Base-by-base conservation (phyloP, 2,113 vertebrate genomes). In the Origma solitaria region DNA sequence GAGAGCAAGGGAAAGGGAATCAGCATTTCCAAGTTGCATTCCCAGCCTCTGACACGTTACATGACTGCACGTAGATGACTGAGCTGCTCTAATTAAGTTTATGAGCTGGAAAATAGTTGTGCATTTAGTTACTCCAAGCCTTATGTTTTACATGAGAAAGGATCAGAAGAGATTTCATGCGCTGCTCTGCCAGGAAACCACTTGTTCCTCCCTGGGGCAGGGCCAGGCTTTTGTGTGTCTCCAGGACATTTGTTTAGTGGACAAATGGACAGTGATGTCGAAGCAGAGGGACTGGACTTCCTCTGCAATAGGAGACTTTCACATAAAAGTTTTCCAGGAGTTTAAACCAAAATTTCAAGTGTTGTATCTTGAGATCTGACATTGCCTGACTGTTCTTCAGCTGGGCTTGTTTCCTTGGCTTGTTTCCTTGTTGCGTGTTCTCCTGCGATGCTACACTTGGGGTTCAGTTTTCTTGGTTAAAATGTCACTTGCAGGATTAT, bases 221-320 rank as follows among this genome's bases (percentile, higher is more conserved):
- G 24, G 19, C 37, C 28, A 38, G 49, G 37, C 7, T 17, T 61
- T 40, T 42, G 15, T 24, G 18, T 61, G 23, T 51, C 37, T 77
- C 31, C 38, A 50, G 66, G 71, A 66, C 12, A 1, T 53, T 51
- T 35, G 11, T 33, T 73, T 19, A 49, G 30, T 13, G 57, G 40
- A 40, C 56, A 84, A 50, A 60, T 1, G 2, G 47, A 9, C 12
- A n/a, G 15, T 0, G 5, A 20, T 65, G 21, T 10, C 0, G 0
- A 44, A 76, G n/a, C 2, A 8, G 53, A 69, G 68, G 0, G 8
- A 15, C 10, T 40, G 14, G 10, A 45, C 66, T 94, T 53, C 28
- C 23, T 61, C 23, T 61, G 20, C 10, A 24, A 6, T 6, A 58
- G 50, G 33, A 82, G 85, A 66, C 15, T 17, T 65, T 33, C 27